Evolutionary conservation across 2,888 invertebrate genomes (phyloP).

Genomic region (Drosophila setosimentum): DNA sequence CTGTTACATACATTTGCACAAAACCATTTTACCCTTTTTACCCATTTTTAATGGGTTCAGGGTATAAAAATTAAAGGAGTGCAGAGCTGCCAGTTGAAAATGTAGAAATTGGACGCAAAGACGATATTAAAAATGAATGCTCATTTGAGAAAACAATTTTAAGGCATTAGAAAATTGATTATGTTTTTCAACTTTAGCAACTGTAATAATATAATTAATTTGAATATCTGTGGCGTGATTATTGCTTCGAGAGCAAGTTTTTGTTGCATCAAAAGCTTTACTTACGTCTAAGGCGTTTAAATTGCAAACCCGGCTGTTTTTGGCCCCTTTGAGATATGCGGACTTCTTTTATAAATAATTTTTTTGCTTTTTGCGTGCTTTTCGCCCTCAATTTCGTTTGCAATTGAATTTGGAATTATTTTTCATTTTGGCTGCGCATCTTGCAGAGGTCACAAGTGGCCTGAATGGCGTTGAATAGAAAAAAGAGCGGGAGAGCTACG

Average conservation of each 20-base stretch:
- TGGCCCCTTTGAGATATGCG: slow-evolving; percentile 57
- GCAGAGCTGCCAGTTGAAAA: neutral
- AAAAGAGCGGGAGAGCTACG: neutral
- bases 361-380: slow-evolving; percentile 41
- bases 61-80: no score
- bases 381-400: slow-evolving; percentile 81
- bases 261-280: slow-evolving; percentile 19
- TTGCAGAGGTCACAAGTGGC: slow-evolving; percentile 78
- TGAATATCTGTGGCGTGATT: neutral
- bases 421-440: slow-evolving; percentile 79
- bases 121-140: neutral
- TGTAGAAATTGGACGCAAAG: neutral
- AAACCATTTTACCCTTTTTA: no score
- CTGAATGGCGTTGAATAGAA: slow-evolving; percentile 52
- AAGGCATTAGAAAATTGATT: neutral
- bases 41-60: no score
- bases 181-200: neutral
- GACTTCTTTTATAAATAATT: slow-evolving; percentile 13
- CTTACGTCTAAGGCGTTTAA: slow-evolving; percentile 62
- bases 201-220: neutral
- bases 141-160: neutral
- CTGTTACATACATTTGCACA: no score
- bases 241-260: slow-evolving; percentile 14
- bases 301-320: slow-evolving; percentile 61
- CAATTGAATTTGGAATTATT: slow-evolving; percentile 82